phyloP scores from a whole-genome alignment of 2,797 vertebrate species.

The Hybognathus amarus region DNA sequence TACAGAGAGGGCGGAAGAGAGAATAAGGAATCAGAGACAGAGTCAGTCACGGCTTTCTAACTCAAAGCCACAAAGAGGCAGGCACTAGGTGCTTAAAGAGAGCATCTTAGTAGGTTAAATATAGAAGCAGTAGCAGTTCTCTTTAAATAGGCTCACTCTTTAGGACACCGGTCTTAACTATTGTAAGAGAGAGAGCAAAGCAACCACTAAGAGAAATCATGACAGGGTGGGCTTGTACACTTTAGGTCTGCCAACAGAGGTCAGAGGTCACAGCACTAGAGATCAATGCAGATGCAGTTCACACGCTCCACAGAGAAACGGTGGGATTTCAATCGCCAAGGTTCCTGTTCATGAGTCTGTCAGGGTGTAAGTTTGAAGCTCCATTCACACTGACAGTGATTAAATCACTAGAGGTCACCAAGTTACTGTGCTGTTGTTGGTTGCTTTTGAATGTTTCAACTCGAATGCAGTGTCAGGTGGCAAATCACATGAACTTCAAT shows the following conservation, averaged over 20 bases:
- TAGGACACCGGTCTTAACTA: constrained; percentile 57
- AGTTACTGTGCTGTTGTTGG: background rate
- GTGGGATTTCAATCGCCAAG: constrained; percentile 46
- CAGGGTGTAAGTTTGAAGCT: background rate
- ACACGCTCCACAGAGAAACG: constrained; percentile 52
- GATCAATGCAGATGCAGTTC: constrained; percentile 56
- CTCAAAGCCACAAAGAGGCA: constrained; percentile 44
- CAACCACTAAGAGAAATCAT: constrained; percentile 13
- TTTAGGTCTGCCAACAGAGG: constrained; percentile 45
- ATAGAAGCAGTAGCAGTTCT: constrained; percentile 64
- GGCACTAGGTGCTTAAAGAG: constrained; percentile 30
- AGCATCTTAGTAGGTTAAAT: constrained; percentile 58
- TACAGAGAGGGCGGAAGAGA: background rate
- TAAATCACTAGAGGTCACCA: constrained; percentile 24
- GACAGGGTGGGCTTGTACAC: constrained; percentile 22
- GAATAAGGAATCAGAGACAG: constrained; percentile 14
- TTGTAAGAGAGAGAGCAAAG: constrained; percentile 26
- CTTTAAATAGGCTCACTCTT: constrained; percentile 77
- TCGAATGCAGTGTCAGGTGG: background rate
- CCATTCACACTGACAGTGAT: constrained; percentile 23
- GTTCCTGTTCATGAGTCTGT: constrained; percentile 11
- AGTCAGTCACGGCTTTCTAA: constrained; percentile 20
- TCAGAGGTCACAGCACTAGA: constrained; percentile 48
- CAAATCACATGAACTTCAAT: background rate
- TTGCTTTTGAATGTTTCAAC: background rate